phyloP scores from a whole-genome alignment of 2,888 invertebrate genomes.

The Aromia moschata region DNA sequence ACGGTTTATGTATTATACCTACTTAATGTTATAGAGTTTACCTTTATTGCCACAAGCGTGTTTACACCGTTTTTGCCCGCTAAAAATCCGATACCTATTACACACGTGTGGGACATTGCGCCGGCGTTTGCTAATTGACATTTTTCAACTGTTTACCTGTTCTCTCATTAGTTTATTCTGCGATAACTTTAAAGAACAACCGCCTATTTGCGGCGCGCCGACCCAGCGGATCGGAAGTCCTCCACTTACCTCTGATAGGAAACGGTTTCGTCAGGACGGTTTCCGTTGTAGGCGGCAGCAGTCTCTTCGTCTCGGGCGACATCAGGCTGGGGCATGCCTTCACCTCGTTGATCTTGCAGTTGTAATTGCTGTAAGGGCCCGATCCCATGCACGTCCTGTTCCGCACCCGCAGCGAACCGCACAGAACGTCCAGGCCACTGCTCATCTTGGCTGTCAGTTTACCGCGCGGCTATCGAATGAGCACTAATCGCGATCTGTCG shows the following conservation, averaged over 20 bases:
- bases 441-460: slow-evolving; percentile 49
- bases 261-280: slow-evolving; percentile 91
- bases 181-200: too few species aligned
- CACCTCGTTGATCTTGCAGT: slow-evolving; percentile 57
- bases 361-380: slow-evolving; percentile 46
- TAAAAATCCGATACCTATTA: background rate
- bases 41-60: too few species aligned
- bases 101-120: slow-evolving; percentile 10
- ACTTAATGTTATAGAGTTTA: too few species aligned
- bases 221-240: too few species aligned
- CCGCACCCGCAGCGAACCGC: slow-evolving; percentile 60
- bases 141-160: slow-evolving; percentile 4
- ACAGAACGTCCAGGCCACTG: slow-evolving; percentile 58
- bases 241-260: slow-evolving; percentile 78
- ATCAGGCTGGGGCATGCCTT: slow-evolving; percentile 73
- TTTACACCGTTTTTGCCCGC: too few species aligned
- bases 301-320: slow-evolving; percentile 74
- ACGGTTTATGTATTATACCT: too few species aligned
- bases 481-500: slow-evolving; percentile 11
- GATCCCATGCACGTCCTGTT: slow-evolving; percentile 53
- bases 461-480: slow-evolving; percentile 1
- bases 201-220: too few species aligned
- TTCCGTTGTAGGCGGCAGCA: slow-evolving; percentile 81
- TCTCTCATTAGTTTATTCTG: background rate
- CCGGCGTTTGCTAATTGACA: slow-evolving; percentile 20